These are phyloP conservation scores for Protonibea diacanthus DNA, from an alignment of 2,797 vertebrate species.

Conservation along the genomic window DNA sequence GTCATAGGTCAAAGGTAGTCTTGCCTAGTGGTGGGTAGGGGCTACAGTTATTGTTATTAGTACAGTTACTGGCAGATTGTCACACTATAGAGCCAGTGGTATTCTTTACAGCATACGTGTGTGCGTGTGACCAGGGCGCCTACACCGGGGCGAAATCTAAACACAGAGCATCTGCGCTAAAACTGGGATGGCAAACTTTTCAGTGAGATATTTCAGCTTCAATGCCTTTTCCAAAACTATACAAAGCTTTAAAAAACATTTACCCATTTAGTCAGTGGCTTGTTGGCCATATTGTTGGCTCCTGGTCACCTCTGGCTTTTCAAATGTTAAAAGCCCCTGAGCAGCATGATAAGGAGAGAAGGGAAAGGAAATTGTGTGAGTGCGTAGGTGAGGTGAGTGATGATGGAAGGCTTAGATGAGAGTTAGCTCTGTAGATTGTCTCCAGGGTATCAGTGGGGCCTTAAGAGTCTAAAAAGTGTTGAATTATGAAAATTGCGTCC, in stretches of 20 bases:
- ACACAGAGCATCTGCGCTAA: too few relatives aligned
- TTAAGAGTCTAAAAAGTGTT: constrained; percentile 4
- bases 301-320: not conserved
- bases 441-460: not conserved
- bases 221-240: not conserved
- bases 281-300: not conserved
- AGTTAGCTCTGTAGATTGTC: constrained; percentile 12
- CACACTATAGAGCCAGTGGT: too few relatives aligned
- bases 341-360: not conserved
- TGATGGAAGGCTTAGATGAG: constrained; percentile 28
- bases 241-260: not conserved
- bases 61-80: too few relatives aligned
- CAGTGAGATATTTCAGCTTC: not conserved
- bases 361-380: not conserved
- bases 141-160: too few relatives aligned
- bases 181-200: too few relatives aligned
- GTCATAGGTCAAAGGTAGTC: not conserved
- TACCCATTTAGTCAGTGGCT: not conserved
- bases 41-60: too few relatives aligned
- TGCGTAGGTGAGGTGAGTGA: constrained; percentile 5
- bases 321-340: not conserved
- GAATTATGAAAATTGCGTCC: constrained; percentile 9
- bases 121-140: too few relatives aligned
- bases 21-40: not conserved
- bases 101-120: too few relatives aligned